Base-by-base conservation (phyloP, 2,888 invertebrate species). In the Chaetogeoica ovagalla region DNA sequence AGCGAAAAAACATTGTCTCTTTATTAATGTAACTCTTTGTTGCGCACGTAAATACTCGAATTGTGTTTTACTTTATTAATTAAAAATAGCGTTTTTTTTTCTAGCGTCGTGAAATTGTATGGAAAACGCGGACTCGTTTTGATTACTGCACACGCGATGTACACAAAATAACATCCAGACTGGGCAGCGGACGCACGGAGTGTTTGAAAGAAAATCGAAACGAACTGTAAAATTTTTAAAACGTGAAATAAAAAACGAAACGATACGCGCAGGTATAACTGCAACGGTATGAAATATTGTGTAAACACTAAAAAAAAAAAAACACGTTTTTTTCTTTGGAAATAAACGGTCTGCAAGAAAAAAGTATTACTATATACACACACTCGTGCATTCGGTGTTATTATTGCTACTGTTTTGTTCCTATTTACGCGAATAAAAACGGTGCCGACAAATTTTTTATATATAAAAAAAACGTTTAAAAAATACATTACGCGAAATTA, bases 61-160 rank as follows among this genome's bases (percentile, higher is more conserved):
- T 60, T 63, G 52, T 74, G 65, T 52, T 65, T 48, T 48, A 13
- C 37, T 55, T 55, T 17, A 55, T 74, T 74, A 63, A 65, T 74
- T 55, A n/a, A n/a, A n/a, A 74, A 74, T 62, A 63, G 21, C 13
- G 52, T 1, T 30, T 7, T 23, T 75, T 43, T 57, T 73, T 75
- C 57, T 66, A 66, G 66, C 66, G 59, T 66, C 23, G 57, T 75
- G 59, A 57, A 66, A 66, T 30, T 39, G 57, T 43, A 66, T 59
- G 43, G 57, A 66, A 75, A 59, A 57, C 59, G 66, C 66, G 57
- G 66, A 66, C 43, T 66, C 66, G 66, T 75, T 75, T 75, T 75
- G 75, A 75, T 75, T 59, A 66, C 75, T 7, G 66, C 75, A 75
- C 39, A 75, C 66, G 75, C 23, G 66, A 75, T 59, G n/a, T 75